Conservation (phyloP, 2,797 vertebrate genomes). For the Botia kubotai region DNA sequence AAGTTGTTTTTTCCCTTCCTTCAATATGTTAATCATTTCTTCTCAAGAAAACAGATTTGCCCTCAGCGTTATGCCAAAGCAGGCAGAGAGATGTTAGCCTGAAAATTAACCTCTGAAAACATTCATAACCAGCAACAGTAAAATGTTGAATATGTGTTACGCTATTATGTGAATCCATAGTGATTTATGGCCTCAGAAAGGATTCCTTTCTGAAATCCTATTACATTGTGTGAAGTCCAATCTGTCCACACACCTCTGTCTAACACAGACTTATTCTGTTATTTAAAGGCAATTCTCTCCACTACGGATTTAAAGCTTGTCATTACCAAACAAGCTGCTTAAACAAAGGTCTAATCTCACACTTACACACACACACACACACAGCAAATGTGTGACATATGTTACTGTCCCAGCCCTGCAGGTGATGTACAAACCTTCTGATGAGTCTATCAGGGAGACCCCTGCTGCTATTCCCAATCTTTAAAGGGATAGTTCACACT, state of each 20-base stretch:
- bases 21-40: slow-evolving; percentile 40
- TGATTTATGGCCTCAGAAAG: slow-evolving; percentile 10
- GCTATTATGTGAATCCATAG: neutral
- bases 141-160: neutral
- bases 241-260: slow-evolving; percentile 6
- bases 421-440: slow-evolving; percentile 16
- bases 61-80: neutral
- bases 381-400: slow-evolving; percentile 56
- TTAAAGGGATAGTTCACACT: slow-evolving; percentile 3
- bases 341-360: slow-evolving; percentile 24
- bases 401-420: slow-evolving; percentile 40
- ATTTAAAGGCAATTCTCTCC: slow-evolving; percentile 28
- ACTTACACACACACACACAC: slow-evolving; percentile 24
- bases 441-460: slow-evolving; percentile 39
- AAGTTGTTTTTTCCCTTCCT: slow-evolving; percentile 16
- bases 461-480: slow-evolving; percentile 31
- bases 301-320: slow-evolving; percentile 6
- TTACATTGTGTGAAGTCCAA: slow-evolving; percentile 28
- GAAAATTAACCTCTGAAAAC: slow-evolving; percentile 4
- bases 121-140: neutral
- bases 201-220: slow-evolving; percentile 26
- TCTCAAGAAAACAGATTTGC: slow-evolving; percentile 29
- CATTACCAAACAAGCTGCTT: neutral
- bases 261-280: slow-evolving; percentile 20
- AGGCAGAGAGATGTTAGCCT: slow-evolving; percentile 11